Base-by-base conservation (phyloP, 1,140 invertebrate species). In the Phthorimaea operculella region DNA sequence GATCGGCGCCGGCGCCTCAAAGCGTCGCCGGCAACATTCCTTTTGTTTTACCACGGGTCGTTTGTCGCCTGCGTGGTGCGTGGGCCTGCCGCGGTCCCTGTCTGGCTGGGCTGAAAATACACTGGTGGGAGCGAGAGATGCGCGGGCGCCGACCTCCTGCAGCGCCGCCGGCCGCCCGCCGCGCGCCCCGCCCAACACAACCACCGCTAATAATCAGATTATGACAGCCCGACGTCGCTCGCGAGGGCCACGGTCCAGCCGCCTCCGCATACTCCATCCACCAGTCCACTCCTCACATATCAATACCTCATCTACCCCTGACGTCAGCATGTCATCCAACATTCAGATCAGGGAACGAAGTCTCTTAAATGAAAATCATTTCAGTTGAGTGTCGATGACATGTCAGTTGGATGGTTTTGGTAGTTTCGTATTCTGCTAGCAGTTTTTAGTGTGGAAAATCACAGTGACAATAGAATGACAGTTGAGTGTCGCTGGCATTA, bases 31-130 rank as follows among this genome's bases (percentile, higher is more conserved):
- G 68, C 79, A 76, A 79, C 81, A 84, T 84, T 84, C 81, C 81
- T 84, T 84, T 84, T 84, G 81, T 84, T 83, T 84, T 84, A 84
- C 81, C 79, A 84, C 72, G 78, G 76, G 79, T 84, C 79, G 81
- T 76, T 84, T 84, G 81, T 84, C 81, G 81, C 81, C 81, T 81
- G 80, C 74, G 59, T 62, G 68, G 51, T 71, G 73, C 70, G 70
- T 67, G 69, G 65, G 67, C 58, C 51, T 64, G 45, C 14, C 56
- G 53, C 60, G 50, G 63, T 69, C 71, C 55, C 68, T 55, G 48
- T 72, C 70, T 15, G 8, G 11, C 64, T 5, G n/a, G 18, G 1
- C 49, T 44, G 28, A 18, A 1, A 42, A 15, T 18, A 9, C 8
- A 34, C n/a, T 50, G 10, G 77, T 56, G 70, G 52, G 72, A 79